Percentiles rank a stretch among this genome's conserved stretches.
phyloP scores from a whole-genome alignment of 2,113 vertebrate species.

The Phyllopteryx taeniolatus region DNA sequence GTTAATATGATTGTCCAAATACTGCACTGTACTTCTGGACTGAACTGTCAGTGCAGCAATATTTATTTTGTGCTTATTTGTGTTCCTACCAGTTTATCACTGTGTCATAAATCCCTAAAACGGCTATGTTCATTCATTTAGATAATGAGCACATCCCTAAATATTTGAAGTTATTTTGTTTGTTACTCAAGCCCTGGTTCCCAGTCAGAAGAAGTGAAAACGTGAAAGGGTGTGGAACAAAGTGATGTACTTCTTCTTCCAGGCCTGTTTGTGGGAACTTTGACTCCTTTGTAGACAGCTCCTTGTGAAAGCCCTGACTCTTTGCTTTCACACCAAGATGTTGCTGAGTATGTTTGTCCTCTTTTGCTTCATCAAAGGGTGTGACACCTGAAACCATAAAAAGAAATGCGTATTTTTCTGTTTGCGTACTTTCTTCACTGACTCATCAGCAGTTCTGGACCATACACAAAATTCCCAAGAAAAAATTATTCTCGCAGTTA shows the following conservation, averaged over 20 bases:
- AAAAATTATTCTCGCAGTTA: too few relatives aligned
- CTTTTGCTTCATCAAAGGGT: conserved; percentile 30
- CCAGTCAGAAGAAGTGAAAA: conserved; percentile 44
- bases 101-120: background rate
- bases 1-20: background rate
- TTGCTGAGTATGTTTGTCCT: conserved; percentile 43
- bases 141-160: background rate
- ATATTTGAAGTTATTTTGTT: background rate
- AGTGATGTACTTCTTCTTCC: conserved; percentile 29
- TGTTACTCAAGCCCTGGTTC: background rate
- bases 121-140: background rate
- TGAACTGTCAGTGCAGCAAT: background rate
- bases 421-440: background rate
- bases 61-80: background rate
- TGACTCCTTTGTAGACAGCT: background rate
- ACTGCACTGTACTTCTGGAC: background rate
- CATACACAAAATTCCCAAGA: background rate
- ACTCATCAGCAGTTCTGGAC: background rate
- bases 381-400: conserved; percentile 30
- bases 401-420: conserved; percentile 27
- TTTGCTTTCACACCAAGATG: conserved; percentile 47
- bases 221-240: background rate
- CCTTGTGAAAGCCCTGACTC: conserved; percentile 37
- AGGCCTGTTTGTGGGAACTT: conserved; percentile 32
- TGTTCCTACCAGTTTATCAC: background rate